Base-by-base conservation (phyloP, 2,888 invertebrate genomes). In the Xiphydria camelus region DNA sequence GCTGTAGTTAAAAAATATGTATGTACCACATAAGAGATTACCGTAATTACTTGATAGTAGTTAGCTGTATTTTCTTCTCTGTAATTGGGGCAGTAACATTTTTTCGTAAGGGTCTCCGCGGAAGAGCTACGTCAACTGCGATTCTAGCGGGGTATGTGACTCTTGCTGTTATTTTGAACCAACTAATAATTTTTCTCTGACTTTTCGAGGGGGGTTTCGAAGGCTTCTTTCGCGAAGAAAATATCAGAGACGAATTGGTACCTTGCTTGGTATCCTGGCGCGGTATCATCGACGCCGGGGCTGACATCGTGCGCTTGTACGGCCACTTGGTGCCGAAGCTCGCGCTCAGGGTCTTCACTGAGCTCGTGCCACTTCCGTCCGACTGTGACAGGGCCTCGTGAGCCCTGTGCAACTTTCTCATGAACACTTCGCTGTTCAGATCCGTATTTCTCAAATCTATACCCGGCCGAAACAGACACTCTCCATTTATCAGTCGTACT, bases 321-420 rank as follows among this genome's bases (percentile, higher is more conserved):
- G 95, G 94, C 87, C 94, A 94, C 79, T 95, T 96, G 34, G 89
- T 87, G 42, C 91, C 92, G 66, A 94, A 87, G 61, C 93, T 91
- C 18, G 91, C 90, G 69, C 89, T 91, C 40, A 94, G 78, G 0
- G 94, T 90, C 76, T 90, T 87, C 57, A 86, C 79, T 1, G 80
- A 79, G 52, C 78, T 80, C 19, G 78, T 64, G 2, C 80, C 82
- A 47, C 82, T 83, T 12, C 85, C 84, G 53, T 87, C 86, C 0
- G 87, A 85, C 62, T 87, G 86, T 40, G 86, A 87, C 10, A 94
- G 78, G 0, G 95, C 94, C 70, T 93, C 93, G 45, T 94, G 86
- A 0, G 95, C 95, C 55, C 94, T 85, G 37, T 88, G 86, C 53
- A 97, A 81, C 74, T 96, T 96, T 64, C 88, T 83, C 55, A 90